Conservation (phyloP, 1,140 invertebrate species). For the Zophobas morio region DNA sequence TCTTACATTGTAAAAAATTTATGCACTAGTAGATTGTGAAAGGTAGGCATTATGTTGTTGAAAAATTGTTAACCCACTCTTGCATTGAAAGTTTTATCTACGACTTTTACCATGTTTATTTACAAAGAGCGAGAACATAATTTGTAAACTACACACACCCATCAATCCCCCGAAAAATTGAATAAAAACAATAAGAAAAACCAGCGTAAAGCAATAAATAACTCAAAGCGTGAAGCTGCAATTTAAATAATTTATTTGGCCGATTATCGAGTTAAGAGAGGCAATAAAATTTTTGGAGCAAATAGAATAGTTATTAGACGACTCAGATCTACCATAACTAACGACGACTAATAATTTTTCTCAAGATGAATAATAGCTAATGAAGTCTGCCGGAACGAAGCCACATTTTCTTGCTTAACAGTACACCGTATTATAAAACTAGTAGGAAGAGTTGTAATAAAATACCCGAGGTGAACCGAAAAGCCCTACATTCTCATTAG, state of each 20-base stretch:
- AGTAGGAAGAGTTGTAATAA: conserved; percentile 13
- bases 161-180: too few relatives aligned
- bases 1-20: too few relatives aligned
- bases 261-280: background rate
- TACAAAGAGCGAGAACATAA: too few relatives aligned
- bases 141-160: too few relatives aligned
- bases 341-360: background rate
- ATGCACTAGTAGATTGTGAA: too few relatives aligned
- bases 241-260: background rate
- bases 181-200: too few relatives aligned
- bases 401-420: conserved; percentile 13
- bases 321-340: background rate
- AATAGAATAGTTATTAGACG: background rate
- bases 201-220: background rate
- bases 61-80: too few relatives aligned
- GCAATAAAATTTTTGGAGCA: background rate
- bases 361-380: conserved; percentile 11
- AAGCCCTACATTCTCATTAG: conserved; percentile 13
- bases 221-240: background rate
- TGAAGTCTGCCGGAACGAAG: conserved; percentile 11
- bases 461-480: conserved; percentile 20
- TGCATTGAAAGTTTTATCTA: too few relatives aligned
- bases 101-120: too few relatives aligned
- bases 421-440: conserved; percentile 9
- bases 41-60: too few relatives aligned